Conservation (phyloP, 53 echinoderm and acorn worm species). For the Antedon mediterranea region DNA sequence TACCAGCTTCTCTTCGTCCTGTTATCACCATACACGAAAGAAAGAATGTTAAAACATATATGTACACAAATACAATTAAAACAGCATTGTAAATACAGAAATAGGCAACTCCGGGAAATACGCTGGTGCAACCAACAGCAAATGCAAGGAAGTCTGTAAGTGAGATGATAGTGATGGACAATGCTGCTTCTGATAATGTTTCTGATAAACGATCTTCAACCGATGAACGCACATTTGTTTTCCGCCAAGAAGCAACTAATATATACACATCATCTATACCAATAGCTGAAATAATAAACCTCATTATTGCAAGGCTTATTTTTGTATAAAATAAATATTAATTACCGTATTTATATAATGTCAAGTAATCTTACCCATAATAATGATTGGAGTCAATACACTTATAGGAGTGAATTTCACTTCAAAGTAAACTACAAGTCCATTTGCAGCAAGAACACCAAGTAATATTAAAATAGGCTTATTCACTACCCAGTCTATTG, state of each 20-base stretch:
- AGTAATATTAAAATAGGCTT: slow-evolving; percentile 16
- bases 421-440: slow-evolving; percentile 21
- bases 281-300: slow-evolving; percentile 23
- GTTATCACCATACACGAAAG: slow-evolving; percentile 41
- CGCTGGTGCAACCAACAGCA: slow-evolving; percentile 24
- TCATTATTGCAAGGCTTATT: no score
- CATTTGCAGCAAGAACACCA: slow-evolving; percentile 22
- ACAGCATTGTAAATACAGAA: slow-evolving; percentile 41
- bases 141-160: slow-evolving; percentile 43
- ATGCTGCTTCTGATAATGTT: slow-evolving; percentile 47
- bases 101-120: slow-evolving; percentile 21
- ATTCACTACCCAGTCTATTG: slow-evolving; percentile 30
- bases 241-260: slow-evolving; percentile 46
- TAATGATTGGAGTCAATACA: no score
- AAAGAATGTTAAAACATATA: slow-evolving; percentile 44
- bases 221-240: slow-evolving; percentile 15
- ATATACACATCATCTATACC: slow-evolving; percentile 61
- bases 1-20: slow-evolving; percentile 22
- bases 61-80: slow-evolving; percentile 29
- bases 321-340: no score
- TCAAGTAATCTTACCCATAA: no score
- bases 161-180: slow-evolving; percentile 57
- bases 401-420: background rate
- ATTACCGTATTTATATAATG: no score
- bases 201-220: slow-evolving; percentile 27